Evolutionary conservation across 2,888 invertebrate species (phyloP).

Genomic region (Gastrophysa polygoni): DNA sequence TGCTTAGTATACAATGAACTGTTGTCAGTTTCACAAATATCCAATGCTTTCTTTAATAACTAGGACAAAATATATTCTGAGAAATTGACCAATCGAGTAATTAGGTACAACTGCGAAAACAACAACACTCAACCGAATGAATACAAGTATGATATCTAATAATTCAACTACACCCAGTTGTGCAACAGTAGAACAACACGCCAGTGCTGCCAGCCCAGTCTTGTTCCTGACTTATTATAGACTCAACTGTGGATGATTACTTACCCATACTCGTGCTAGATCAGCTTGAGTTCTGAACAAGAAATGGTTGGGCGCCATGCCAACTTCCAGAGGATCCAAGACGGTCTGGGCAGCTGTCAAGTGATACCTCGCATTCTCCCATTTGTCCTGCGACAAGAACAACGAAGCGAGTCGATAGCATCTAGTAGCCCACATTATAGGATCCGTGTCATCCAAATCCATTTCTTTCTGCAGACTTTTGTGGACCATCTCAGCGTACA

Average conservation of each 20-base stretch:
- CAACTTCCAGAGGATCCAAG: conserved; percentile 63
- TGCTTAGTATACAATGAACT: no score
- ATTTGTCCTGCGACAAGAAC: conserved; percentile 60
- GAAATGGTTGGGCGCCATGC: conserved; percentile 48
- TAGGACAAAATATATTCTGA: no score
- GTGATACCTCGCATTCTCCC: conserved; percentile 63
- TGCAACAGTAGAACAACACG: no score
- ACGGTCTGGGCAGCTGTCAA: conserved; percentile 67
- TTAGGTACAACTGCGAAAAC: no score
- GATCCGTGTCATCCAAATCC: conserved; percentile 64
- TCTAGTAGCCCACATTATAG: conserved; percentile 64
- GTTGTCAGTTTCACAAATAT: no score
- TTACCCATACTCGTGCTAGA: conserved; percentile 65
- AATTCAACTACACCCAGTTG: no score
- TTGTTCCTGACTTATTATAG: no score
- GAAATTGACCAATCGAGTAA: no score
- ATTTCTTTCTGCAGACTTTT: conserved; percentile 64
- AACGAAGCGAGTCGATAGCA: conserved; percentile 59
- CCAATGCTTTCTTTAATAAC: no score
- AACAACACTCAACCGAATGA: no score
- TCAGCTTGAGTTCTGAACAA: conserved; percentile 49
- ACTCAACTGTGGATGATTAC: not conserved
- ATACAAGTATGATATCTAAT: no score
- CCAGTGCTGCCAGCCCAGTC: no score
- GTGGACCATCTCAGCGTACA: conserved; percentile 64